Evolutionary conservation across 1,140 invertebrate species (phyloP).

Genomic region (Diorhabda sublineata): DNA sequence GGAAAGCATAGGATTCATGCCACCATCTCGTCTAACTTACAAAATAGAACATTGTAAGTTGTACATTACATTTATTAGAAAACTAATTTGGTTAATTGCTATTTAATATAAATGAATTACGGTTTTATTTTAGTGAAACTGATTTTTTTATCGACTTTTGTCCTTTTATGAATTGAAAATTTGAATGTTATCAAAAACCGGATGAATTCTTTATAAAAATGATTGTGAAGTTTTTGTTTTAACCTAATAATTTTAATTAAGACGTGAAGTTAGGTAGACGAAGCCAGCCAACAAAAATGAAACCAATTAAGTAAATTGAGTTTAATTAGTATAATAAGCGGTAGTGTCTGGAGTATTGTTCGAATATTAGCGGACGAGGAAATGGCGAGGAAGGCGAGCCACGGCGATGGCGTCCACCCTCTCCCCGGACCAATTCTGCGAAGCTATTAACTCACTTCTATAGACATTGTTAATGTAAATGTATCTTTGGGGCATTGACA

Average conservation of each 20-base stretch:
- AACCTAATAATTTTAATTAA: slow-evolving; percentile 27
- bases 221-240: too few species aligned
- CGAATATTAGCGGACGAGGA: slow-evolving; percentile 27
- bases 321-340: slow-evolving; percentile 26
- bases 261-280: background rate
- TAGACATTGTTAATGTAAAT: slow-evolving; percentile 46
- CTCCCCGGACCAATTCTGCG: slow-evolving; percentile 29
- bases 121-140: too few species aligned
- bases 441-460: slow-evolving; percentile 44
- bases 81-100: too few species aligned
- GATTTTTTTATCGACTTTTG: too few species aligned
- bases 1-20: too few species aligned
- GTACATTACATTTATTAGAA: too few species aligned
- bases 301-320: background rate
- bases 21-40: too few species aligned
- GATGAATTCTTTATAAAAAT: too few species aligned
- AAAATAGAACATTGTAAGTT: too few species aligned
- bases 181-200: too few species aligned
- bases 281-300: background rate
- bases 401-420: slow-evolving; percentile 13
- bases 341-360: slow-evolving; percentile 25
- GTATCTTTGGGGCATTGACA: slow-evolving; percentile 47
- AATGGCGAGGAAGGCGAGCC: slow-evolving; percentile 20
- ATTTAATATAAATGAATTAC: too few species aligned
- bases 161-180: too few species aligned